A percentile compares a stretch with the other conserved stretches of the same genome.
Evolutionary conservation across 2,797 vertebrate species (phyloP).

Genomic region (Anguilla megastoma): DNA sequence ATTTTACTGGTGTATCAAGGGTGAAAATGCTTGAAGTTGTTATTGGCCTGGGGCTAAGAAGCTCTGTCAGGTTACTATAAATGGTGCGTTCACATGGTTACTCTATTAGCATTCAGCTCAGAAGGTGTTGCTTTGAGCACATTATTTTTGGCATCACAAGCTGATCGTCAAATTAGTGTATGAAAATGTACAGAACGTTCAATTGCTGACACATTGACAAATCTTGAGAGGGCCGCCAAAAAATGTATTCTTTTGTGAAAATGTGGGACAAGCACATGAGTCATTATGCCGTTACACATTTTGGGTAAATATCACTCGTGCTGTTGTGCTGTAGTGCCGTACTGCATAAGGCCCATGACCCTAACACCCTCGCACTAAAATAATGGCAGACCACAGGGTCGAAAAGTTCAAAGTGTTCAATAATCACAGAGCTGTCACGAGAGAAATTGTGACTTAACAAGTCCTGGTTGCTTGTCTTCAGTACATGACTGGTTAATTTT

Average conservation of each 20-base stretch:
- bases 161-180: not conserved
- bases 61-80: not conserved
- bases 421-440: not conserved
- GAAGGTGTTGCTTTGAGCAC: not conserved
- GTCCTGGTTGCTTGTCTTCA: not conserved
- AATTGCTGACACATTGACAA: not conserved
- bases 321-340: not conserved
- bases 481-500: not conserved
- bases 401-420: constrained; percentile 53
- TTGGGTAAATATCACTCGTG: not conserved
- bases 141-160: not conserved
- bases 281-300: not conserved
- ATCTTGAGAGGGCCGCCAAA: not conserved
- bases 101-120: not conserved
- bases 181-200: not conserved
- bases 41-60: not conserved
- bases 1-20: not conserved
- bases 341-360: not conserved
- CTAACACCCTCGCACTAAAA: not conserved
- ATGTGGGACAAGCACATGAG: not conserved
- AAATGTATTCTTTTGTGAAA: not conserved
- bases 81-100: not conserved
- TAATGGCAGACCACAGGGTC: constrained; percentile 43
- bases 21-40: not conserved
- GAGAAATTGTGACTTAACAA: not conserved